Conservation (phyloP, 2,797 vertebrate species). For the Darevskia nairensis region DNA sequence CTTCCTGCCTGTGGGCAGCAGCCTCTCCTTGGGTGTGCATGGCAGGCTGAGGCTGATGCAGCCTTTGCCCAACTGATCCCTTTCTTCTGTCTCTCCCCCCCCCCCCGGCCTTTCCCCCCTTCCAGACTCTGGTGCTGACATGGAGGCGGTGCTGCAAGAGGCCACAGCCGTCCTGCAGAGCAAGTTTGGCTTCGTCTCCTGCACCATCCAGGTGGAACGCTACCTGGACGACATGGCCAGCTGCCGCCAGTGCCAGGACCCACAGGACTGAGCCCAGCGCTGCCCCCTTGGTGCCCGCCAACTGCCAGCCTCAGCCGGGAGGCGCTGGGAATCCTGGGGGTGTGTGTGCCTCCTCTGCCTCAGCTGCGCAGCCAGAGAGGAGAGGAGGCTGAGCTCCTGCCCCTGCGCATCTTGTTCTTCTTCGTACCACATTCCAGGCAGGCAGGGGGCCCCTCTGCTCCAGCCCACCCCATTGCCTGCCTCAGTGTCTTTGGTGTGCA, state of each 20-base stretch:
- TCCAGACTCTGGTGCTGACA: conserved; percentile 83
- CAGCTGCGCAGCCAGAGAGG: neutral
- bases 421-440: conserved; percentile 7
- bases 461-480: neutral
- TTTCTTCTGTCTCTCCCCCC: accelerated
- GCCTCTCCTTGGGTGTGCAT: too few relatives aligned
- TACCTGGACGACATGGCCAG: conserved; percentile 86
- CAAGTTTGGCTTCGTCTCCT: conserved; percentile 89
- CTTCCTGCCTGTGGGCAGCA: accelerated
- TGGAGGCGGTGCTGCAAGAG: conserved; percentile 87
- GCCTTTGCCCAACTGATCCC: neutral
- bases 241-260: conserved; percentile 89
- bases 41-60: too few relatives aligned
- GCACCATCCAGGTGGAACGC: conserved; percentile 93
- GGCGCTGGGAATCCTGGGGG: neutral
- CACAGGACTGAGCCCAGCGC: conserved; percentile 78
- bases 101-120: neutral
- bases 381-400: neutral
- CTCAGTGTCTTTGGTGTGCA: conserved; percentile 11
- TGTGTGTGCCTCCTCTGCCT: accelerated
- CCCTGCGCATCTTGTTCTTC: accelerated
- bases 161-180: conserved; percentile 85
- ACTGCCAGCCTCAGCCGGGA: conserved; percentile 20
- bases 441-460: neutral
- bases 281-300: neutral